These are phyloP conservation scores for Caenorhabditis macrosperma DNA, from an alignment of 2,888 invertebrate genomes.

Conservation along the genomic window DNA sequence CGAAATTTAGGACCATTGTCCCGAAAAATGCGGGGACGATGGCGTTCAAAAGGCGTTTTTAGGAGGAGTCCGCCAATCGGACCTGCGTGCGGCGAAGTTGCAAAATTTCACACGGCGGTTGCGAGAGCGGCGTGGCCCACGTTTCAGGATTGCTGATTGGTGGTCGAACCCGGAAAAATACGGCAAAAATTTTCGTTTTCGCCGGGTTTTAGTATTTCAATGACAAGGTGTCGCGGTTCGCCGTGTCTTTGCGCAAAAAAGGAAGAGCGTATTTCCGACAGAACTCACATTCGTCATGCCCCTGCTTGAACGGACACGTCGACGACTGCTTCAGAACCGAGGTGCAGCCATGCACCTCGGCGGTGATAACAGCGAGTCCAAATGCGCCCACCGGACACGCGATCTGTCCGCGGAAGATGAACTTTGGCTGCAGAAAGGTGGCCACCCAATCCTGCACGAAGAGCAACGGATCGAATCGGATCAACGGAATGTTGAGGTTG, in stretches of 20 bases:
- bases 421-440: slow-evolving; percentile 19
- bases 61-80: no score
- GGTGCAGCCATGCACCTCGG: slow-evolving; percentile 1
- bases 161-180: no score
- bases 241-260: neutral
- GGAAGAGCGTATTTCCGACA: neutral
- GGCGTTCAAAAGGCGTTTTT: no score
- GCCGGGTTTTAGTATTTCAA: no score
- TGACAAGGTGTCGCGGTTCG: no score
- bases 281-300: slow-evolving; percentile 2
- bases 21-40: no score
- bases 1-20: no score
- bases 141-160: no score
- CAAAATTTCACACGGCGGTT: no score
- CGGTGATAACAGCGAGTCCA: slow-evolving; percentile 6
- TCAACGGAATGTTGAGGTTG: slow-evolving; percentile 31
- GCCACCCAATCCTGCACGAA: slow-evolving; percentile 27
- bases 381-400: slow-evolving; percentile 36
- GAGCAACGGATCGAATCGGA: slow-evolving; percentile 16
- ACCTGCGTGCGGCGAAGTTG: no score
- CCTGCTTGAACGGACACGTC: slow-evolving; percentile 15
- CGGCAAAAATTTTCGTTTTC: no score
- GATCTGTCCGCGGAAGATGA: slow-evolving; percentile 24
- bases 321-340: neutral
- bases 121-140: no score